Conservation (phyloP, 2,888 invertebrate species). For the Tetropium fuscum region DNA sequence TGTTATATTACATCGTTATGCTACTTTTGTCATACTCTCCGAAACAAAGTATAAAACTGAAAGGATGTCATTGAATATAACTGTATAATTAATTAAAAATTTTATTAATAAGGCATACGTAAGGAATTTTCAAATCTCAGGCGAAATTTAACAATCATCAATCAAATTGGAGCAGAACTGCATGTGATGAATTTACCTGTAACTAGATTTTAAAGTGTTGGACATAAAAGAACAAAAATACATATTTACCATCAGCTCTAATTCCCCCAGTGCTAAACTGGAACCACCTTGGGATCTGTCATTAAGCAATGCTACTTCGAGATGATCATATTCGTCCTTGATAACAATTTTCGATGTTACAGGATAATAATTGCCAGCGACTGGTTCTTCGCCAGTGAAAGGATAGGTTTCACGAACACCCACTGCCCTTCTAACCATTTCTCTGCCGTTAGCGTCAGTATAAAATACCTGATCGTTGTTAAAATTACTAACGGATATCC, state of each 20-base stretch:
- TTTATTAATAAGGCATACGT: too few species aligned
- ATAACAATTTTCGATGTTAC: constrained; percentile 75
- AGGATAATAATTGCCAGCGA: constrained; percentile 81
- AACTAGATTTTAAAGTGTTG: too few species aligned
- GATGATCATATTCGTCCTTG: constrained; percentile 65
- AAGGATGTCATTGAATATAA: too few species aligned
- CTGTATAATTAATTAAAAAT: too few species aligned
- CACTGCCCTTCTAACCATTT: constrained; percentile 72
- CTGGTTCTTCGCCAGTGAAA: constrained; percentile 66
- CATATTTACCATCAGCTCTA: constrained; percentile 74
- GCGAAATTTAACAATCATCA: neutral
- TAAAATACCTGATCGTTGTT: constrained; percentile 67
- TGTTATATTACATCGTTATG: too few species aligned
- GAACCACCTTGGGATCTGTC: constrained; percentile 74
- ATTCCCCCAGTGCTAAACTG: constrained; percentile 68
- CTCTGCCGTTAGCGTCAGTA: constrained; percentile 85
- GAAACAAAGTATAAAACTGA: too few species aligned
- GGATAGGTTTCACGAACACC: constrained; percentile 72
- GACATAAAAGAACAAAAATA: too few species aligned
- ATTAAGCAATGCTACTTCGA: constrained; percentile 69
- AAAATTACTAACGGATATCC: constrained; percentile 35
- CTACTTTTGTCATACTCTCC: too few species aligned
- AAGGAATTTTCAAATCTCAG: neutral
- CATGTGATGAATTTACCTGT: too few species aligned
- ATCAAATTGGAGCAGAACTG: too few species aligned